These are phyloP conservation scores for Trididemnum miniatum DNA, from an alignment of 23 tunicate genomes.

Conservation along the genomic window DNA sequence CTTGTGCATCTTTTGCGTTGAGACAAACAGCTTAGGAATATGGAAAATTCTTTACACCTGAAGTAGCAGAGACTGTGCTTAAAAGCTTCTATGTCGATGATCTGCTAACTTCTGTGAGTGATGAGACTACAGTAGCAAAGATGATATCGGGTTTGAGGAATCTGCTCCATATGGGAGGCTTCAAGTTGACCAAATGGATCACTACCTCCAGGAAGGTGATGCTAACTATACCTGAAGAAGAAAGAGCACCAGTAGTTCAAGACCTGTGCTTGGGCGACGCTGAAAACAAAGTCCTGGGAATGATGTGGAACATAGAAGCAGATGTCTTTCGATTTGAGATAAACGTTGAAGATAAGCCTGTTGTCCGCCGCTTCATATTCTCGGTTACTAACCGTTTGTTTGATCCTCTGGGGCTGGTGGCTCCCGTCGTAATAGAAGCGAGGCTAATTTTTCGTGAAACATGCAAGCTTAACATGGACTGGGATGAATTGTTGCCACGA, in stretches of 20 bases:
- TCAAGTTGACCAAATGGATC: neutral
- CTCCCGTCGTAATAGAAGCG: neutral
- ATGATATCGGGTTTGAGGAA: neutral
- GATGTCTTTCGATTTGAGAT: neutral
- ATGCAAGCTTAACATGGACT: neutral
- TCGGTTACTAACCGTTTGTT: neutral
- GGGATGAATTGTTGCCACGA: too few species aligned
- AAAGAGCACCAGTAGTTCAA: neutral
- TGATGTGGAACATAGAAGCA: neutral
- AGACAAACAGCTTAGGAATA: neutral
- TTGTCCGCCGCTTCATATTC: neutral
- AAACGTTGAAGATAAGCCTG: neutral
- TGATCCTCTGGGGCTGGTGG: neutral
- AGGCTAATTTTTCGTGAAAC: neutral
- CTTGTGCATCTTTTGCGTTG: neutral
- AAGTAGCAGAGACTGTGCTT: neutral
- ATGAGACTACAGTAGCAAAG: neutral
- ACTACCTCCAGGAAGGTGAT: neutral
- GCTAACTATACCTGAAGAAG: neutral
- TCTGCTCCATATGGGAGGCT: neutral
- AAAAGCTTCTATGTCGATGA: neutral
- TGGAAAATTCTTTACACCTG: neutral
- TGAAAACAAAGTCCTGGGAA: neutral
- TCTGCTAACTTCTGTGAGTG: neutral
- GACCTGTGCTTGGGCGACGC: neutral